Evolutionary conservation across 30 jellyfish, hydroid and myxozoan genomes (phyloP).

Genomic region (Euphysa ruthae): DNA sequence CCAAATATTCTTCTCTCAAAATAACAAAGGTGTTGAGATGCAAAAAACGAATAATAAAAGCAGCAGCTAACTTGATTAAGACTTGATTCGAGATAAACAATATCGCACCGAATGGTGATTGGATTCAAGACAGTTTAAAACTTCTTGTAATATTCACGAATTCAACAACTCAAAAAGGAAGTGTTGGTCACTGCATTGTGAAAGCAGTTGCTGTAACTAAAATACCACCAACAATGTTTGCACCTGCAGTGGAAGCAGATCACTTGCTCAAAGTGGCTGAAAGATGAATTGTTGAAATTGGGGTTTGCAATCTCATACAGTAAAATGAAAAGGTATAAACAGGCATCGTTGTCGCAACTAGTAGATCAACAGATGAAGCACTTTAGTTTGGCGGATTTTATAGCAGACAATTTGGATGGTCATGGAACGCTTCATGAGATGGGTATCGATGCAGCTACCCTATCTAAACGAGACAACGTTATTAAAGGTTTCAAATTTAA

Average conservation of each 20-base stretch:
- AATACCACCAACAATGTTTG: neutral
- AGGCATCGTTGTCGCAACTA: slow-evolving; percentile 3
- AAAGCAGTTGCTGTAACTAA: neutral
- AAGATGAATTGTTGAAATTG: neutral
- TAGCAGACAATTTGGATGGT: neutral
- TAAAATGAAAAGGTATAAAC: neutral
- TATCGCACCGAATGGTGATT: neutral
- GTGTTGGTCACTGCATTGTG: neutral
- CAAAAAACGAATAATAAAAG: too few species aligned
- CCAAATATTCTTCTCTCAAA: neutral
- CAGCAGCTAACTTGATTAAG: neutral
- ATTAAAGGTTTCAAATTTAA: neutral
- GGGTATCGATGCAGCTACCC: neutral
- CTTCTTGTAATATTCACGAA: too few species aligned
- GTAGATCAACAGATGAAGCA: neutral
- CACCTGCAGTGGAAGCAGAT: neutral
- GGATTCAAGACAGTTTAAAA: neutral
- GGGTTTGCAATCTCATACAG: neutral
- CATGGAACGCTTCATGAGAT: neutral
- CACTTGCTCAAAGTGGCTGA: neutral
- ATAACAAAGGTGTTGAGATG: neutral
- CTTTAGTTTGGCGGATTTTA: neutral
- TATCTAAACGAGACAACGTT: neutral
- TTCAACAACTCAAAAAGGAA: neutral
- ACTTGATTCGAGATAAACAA: neutral